A percentile compares a stretch with the other conserved stretches of the same genome.
Evolutionary conservation across 2,113 vertebrate species (phyloP).

Genomic region (Alosa alosa): DNA sequence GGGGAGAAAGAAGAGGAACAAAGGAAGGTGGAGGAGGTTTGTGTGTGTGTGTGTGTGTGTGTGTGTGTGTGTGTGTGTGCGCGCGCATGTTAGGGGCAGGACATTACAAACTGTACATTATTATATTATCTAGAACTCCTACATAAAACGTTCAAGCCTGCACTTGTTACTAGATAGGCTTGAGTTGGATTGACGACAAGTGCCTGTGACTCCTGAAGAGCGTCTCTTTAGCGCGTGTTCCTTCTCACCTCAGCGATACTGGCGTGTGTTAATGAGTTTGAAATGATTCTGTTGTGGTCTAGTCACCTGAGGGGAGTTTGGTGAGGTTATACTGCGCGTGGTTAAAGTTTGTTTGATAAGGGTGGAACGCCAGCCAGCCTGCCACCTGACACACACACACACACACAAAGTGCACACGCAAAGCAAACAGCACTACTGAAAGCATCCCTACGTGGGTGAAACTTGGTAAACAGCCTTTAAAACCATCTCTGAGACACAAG

Average conservation of each 20-base stretch:
- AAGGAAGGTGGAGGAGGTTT: not conserved
- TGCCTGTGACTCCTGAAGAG: no score
- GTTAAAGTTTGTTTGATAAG: constrained; percentile 59
- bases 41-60: no score
- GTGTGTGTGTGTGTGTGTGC: no score
- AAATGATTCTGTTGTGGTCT: not conserved
- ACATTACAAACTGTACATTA: no score
- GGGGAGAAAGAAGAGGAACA: not conserved
- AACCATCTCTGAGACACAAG: not conserved
- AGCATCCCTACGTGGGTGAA: not conserved
- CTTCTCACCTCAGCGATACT: not conserved
- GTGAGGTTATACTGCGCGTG: not conserved
- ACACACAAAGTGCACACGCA: not conserved
- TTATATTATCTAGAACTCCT: no score
- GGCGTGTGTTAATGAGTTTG: not conserved
- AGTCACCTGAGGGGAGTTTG: not conserved
- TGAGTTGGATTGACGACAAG: no score
- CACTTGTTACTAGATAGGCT: no score
- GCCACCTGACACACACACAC: constrained; percentile 14
- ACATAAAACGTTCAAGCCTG: no score
- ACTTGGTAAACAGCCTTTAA: not conserved
- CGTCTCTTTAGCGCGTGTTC: not conserved
- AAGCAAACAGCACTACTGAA: no score
- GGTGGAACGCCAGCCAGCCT: constrained; percentile 49
- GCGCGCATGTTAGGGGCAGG: no score